Base-by-base conservation (phyloP, 1,140 invertebrate genomes). In the Bombus cullumanus region DNA sequence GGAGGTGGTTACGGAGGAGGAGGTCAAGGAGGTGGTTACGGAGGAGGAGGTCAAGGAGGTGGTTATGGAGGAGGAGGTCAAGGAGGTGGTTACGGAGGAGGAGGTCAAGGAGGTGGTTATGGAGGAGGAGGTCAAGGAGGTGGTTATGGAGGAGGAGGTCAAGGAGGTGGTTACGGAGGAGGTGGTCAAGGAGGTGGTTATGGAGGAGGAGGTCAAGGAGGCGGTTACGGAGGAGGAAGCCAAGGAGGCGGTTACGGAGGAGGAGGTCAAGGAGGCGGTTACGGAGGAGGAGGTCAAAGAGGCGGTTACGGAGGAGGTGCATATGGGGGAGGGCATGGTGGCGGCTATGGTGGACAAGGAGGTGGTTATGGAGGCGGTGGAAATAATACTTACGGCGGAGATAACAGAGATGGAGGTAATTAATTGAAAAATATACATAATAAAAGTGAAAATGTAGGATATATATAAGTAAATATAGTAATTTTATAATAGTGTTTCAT, bases 371-470 rank as follows among this genome's bases (percentile, higher is more conserved):
- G 73, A 37, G 87, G 89, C 76, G 37, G 37, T 28, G 59, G 59
- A 66, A 76, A 66, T 31, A 75, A 59, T 69, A 59, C 25, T 59
- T 59, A 28, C 0, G 68, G 74, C 18, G 47, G 47, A 53, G 47
- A 53, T 53, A 53, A 53, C 18, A 53, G 47, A 53, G 85, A 68
- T 80, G 77, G 66, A 81, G 80, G 68, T 87, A 76, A 69, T 53
- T 77, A 76, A 69, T 53, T 77, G 90, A 76, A 76, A 90, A 81
- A 76, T 84, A 77, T 68, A 69, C 66, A 79, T 15, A 47, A 76
- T 76, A 37, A 62, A 37, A 10, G 10, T 31, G 83, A 86, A 57
- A 86, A 68, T 91, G 86, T 76, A 91, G 6, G 80, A 81, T 86
- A 22, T 68, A 22, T 34, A 25, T 9, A 9, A 53, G 47, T 18